These are phyloP conservation scores for Cephonodes hylas DNA, from an alignment of 2,888 invertebrate species.

Conservation along the genomic window DNA sequence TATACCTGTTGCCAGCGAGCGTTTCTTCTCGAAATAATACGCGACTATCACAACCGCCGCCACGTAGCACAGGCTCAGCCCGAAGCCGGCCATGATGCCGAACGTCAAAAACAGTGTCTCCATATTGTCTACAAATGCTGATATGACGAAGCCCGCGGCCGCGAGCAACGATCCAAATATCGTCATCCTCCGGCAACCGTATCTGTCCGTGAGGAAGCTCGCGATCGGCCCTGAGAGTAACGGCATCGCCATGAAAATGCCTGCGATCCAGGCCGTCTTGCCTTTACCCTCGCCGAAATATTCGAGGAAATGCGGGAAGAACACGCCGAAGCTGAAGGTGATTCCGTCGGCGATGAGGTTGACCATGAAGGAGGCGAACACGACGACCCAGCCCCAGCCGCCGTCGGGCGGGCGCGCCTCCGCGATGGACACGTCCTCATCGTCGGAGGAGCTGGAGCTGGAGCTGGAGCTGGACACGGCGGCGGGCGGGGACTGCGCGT, in stretches of 20 bases:
- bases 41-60: constrained; percentile 95
- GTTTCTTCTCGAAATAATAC: constrained; percentile 92
- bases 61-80: constrained; percentile 92
- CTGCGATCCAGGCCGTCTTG: constrained; percentile 94
- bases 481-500: constrained; percentile 70
- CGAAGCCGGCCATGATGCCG: constrained; percentile 91
- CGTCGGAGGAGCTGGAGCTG: constrained; percentile 82
- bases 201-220: constrained; percentile 90
- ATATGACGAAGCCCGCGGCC: constrained; percentile 88
- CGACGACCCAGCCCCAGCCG: constrained; percentile 96
- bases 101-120: constrained; percentile 90
- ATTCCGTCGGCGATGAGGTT: constrained; percentile 96
- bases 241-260: constrained; percentile 95
- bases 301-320: constrained; percentile 91
- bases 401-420: constrained; percentile 91
- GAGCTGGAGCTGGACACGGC: constrained; percentile 68
- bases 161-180: constrained; percentile 89
- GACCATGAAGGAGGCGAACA: constrained; percentile 92
- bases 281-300: constrained; percentile 92
- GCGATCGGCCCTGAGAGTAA: constrained; percentile 92
- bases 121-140: constrained; percentile 88
- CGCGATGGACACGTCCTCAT: constrained; percentile 82
- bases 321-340: constrained; percentile 95
- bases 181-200: constrained; percentile 90
- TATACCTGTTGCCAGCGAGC: constrained; percentile 92